Conservation (phyloP, 2,888 invertebrate genomes). For the Linnaemya tessellans region DNA sequence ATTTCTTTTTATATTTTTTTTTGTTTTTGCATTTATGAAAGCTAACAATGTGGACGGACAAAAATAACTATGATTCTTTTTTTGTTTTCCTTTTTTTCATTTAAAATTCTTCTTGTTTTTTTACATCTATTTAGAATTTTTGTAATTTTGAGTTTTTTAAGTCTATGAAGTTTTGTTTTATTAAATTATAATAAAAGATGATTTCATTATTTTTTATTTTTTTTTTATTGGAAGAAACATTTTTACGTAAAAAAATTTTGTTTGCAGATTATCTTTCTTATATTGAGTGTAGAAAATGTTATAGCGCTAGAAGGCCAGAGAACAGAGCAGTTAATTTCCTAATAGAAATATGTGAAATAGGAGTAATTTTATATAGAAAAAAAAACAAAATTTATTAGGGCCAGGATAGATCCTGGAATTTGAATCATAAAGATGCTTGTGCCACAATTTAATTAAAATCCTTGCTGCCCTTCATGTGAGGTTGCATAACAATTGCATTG, state of each 20-base stretch:
- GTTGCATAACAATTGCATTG: no score
- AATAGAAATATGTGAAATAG: no score
- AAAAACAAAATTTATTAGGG: no score
- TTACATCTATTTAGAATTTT: conserved; percentile 68
- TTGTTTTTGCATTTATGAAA: conserved; percentile 78
- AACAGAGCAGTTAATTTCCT: no score
- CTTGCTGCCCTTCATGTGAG: no score
- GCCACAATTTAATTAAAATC: no score
- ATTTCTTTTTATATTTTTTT: conserved; percentile 50
- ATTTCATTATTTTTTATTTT: no score
- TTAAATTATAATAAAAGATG: background rate
- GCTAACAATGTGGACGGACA: conserved; percentile 83
- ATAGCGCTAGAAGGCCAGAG: background rate
- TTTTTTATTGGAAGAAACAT: conserved; percentile 9
- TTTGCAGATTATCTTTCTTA: background rate
- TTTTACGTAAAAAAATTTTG: background rate
- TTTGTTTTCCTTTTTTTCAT: no score
- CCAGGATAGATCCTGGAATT: no score
- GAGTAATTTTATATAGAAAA: no score
- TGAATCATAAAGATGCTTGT: no score
- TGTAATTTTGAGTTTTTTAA: conserved; percentile 49
- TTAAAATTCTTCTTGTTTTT: conserved; percentile 63
- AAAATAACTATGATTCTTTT: conserved; percentile 78
- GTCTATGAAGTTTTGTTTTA: conserved; percentile 32
- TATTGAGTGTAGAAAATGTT: conserved; percentile 2